Conservation (phyloP, 2,113 vertebrate species). For the Halcyon senegalensis region DNA sequence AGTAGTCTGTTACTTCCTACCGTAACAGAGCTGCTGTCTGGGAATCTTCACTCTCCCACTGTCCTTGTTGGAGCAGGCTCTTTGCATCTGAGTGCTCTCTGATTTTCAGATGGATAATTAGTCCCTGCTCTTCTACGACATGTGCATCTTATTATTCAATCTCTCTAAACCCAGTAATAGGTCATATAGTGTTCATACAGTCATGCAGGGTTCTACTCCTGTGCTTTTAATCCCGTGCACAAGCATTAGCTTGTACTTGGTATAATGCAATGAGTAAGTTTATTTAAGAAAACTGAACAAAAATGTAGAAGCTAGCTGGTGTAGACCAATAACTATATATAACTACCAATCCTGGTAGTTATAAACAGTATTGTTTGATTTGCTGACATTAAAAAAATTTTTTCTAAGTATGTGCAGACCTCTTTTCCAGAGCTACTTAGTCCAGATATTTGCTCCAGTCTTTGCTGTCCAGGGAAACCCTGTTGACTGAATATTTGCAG, state of each 20-base stretch:
- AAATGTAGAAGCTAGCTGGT: background rate
- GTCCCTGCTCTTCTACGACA: background rate
- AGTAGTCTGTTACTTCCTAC: background rate
- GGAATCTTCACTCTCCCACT: background rate
- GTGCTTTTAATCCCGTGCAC: background rate
- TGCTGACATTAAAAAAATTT: background rate
- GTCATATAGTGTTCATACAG: background rate
- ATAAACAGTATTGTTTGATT: accelerated
- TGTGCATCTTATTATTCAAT: background rate
- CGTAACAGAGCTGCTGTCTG: background rate
- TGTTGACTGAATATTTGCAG: background rate
- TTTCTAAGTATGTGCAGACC: background rate
- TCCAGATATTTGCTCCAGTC: background rate
- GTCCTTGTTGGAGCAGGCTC: background rate
- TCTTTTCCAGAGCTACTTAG: background rate
- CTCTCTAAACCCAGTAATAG: background rate
- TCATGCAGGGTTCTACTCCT: background rate
- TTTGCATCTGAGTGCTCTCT: background rate
- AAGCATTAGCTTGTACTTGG: background rate
- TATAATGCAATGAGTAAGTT: background rate
- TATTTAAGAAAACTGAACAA: background rate
- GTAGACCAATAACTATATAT: background rate
- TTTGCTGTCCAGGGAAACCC: background rate
- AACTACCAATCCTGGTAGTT: background rate
- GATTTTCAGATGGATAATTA: background rate